These are phyloP conservation scores for Eidolon helvum DNA, from an alignment of 2,113 vertebrate genomes.

Conservation along the genomic window DNA sequence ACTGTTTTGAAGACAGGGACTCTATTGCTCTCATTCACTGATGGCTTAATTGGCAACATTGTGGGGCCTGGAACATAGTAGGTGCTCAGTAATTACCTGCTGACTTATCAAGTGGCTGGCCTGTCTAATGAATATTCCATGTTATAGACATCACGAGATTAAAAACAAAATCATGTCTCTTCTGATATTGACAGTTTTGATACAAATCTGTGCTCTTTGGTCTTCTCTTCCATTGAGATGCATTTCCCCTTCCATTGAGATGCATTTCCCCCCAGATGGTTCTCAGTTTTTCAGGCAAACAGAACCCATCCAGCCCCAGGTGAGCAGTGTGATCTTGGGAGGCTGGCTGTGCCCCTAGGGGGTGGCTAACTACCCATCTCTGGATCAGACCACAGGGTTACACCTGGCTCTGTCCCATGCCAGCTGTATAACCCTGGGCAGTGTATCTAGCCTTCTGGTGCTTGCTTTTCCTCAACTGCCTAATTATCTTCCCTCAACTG, in stretches of 20 bases:
- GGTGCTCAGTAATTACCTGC: not conserved
- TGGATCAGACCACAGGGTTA: not conserved
- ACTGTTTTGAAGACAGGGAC: not conserved
- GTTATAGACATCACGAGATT: not conserved
- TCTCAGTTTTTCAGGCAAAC: not conserved
- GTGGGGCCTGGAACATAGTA: not conserved
- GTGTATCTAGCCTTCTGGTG: not conserved
- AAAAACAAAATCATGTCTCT: not conserved
- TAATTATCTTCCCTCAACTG: not conserved
- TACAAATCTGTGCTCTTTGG: not conserved
- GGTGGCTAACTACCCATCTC: not conserved
- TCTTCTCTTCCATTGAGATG: not conserved
- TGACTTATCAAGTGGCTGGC: not conserved
- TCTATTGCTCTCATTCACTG: not conserved
- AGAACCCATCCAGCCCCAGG: not conserved
- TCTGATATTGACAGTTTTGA: not conserved
- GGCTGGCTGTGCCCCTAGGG: fast-evolving
- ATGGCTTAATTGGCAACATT: not conserved
- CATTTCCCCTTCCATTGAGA: not conserved
- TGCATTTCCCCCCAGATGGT: not conserved
- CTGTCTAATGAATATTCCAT: not conserved
- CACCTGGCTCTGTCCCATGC: fast-evolving
- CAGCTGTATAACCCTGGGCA: not conserved
- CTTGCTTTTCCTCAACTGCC: not conserved
- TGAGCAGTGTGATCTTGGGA: not conserved